A percentile compares a stretch with the other conserved stretches of the same genome.
These are phyloP conservation scores for Leptopilina myrica DNA, from an alignment of 2,888 invertebrate species.

Conservation along the genomic window DNA sequence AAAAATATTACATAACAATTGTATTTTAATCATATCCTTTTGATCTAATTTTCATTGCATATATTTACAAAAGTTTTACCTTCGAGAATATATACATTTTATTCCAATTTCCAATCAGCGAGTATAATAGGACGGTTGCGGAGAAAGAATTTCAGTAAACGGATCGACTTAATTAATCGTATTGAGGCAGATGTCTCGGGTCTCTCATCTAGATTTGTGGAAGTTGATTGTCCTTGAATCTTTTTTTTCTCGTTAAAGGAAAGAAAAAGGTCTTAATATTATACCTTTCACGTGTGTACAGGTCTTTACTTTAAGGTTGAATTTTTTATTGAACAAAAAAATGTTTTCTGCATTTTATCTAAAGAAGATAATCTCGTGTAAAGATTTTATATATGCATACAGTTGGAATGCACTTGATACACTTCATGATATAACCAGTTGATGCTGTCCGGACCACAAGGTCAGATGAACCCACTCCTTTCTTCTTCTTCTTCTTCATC, in stretches of 20 bases:
- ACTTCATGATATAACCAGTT: background rate
- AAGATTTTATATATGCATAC: constrained; percentile 18
- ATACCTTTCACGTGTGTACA: background rate
- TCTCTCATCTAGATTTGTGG: constrained; percentile 3
- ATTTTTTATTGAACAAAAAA: background rate
- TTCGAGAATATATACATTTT: too few relatives aligned
- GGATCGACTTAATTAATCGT: constrained; percentile 5
- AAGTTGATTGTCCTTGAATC: constrained; percentile 17
- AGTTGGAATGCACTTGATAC: background rate
- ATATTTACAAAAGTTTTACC: too few relatives aligned
- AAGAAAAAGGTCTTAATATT: background rate
- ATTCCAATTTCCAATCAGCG: too few relatives aligned
- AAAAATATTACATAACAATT: too few relatives aligned
- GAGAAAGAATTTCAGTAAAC: background rate
- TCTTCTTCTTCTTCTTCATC: background rate
- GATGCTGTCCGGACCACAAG: constrained; percentile 12
- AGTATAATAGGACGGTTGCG: too few relatives aligned
- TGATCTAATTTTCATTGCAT: too few relatives aligned
- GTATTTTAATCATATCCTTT: too few relatives aligned
- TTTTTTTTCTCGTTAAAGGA: background rate
- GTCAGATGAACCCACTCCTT: constrained; percentile 8
- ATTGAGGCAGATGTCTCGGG: constrained; percentile 26
- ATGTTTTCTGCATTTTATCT: background rate
- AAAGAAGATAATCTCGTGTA: constrained; percentile 4
- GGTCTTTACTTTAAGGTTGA: background rate